These are phyloP conservation scores for Prunella fulvescens DNA, from an alignment of 2,113 vertebrate species.

Conservation along the genomic window DNA sequence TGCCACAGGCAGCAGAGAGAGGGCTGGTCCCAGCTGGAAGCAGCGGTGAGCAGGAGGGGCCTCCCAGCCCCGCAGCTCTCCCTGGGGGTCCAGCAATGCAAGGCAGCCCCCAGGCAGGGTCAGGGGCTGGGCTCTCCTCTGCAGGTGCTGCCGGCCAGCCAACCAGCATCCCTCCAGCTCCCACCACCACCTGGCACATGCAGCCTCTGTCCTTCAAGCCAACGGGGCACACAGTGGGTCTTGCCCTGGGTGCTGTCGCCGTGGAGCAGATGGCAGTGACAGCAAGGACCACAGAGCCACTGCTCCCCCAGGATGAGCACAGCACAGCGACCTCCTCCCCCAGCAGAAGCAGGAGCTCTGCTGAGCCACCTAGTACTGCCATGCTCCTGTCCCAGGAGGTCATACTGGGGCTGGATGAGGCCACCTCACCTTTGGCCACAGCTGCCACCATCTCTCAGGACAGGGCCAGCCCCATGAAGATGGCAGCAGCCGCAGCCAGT, in stretches of 20 bases:
- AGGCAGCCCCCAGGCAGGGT: background rate
- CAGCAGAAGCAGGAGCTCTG: background rate
- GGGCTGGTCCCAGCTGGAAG: background rate
- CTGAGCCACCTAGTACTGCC: accelerated
- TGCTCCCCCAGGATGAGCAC: background rate
- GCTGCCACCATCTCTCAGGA: background rate
- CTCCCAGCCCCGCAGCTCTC: background rate
- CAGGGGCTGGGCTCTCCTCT: background rate
- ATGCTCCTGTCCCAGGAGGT: background rate
- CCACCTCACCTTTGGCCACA: background rate
- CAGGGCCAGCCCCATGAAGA: accelerated
- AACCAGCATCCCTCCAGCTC: accelerated
- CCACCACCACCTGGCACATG: accelerated
- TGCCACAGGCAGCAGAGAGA: background rate
- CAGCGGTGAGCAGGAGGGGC: background rate
- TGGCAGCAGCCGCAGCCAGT: background rate
- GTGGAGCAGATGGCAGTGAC: accelerated
- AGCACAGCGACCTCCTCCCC: background rate
- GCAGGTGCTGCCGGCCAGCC: accelerated
- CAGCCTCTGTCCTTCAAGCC: background rate
- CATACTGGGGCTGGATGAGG: accelerated
- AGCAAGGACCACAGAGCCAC: background rate
- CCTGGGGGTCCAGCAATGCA: accelerated
- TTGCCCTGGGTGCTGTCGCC: background rate
- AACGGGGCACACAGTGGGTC: accelerated